Base-by-base conservation (phyloP, 2,888 invertebrate species). In the Spodoptera littoralis region DNA sequence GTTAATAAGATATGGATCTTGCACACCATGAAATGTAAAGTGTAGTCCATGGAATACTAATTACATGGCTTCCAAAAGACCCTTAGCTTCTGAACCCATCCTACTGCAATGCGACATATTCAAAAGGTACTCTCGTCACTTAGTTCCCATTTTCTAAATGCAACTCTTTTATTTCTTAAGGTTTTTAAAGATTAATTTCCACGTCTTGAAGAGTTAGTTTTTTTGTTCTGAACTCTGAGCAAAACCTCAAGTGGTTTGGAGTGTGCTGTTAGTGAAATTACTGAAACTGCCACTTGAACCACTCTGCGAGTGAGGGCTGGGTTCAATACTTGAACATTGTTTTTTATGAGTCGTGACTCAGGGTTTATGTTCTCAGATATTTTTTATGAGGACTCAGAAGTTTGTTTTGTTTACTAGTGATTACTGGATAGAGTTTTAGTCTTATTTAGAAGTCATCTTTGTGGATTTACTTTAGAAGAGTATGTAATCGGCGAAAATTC, bases 251-350 rank as follows among this genome's bases (percentile, higher is more conserved):
- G 75, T 79, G 73, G 51, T 51, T 65, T 70, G 54, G 66, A 77
- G 77, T 54, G 79, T 73, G 76, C 79, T 73, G 78, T 79, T 73
- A 70, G 79, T 72, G 76, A 77, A 84, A 86, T 84, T 83, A 81
- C 82, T 80, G 74, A 81, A 84, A 82, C 79, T 78, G 76, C 82
- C 86, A 83, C 88, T 88, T 84, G 84, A 71, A 81, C 73, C 79
- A 81, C 82, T 83, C 82, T 81, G 76, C 70, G 70, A 73, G 69
- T 82, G 80, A 76, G 70, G 67, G 67, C 71, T 48, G 74, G 72
- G 67, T 65, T 69, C 77, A 76, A 76, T 74, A 65, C 75, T 82
- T 69, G 64, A 68, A 57, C 65, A 65, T 67, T 70, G 70, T 77
- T 70, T 66, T 68, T 77, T 70, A 69, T 66, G 51, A 59, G 59